Evolutionary conservation across 37 sponge, comb jelly and placozoan genomes (phyloP).

Genomic region (Mnemiopsis leidyi): DNA sequence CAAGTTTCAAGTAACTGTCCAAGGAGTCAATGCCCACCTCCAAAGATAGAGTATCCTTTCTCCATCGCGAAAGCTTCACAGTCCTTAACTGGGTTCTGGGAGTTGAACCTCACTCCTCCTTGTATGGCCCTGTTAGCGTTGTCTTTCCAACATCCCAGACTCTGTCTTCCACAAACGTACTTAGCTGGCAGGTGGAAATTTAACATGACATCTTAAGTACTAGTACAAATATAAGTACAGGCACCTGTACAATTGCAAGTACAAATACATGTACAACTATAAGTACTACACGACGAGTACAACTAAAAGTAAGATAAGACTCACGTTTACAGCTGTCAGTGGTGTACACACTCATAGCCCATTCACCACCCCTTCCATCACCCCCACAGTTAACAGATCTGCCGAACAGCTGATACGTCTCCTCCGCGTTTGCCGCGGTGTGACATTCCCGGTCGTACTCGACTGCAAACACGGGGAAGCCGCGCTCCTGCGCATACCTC

Average conservation of each 20-base stretch:
- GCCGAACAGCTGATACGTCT: background rate
- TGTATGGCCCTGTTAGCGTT: background rate
- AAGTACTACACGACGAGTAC: no score
- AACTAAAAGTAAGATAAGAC: no score
- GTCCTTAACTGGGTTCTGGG: background rate
- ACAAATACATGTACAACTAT: no score
- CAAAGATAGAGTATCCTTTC: background rate
- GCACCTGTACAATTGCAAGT: no score
- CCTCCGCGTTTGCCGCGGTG: background rate
- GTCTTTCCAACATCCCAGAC: background rate
- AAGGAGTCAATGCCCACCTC: no score
- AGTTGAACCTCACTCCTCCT: background rate
- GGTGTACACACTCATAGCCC: background rate
- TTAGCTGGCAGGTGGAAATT: background rate
- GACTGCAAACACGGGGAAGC: background rate
- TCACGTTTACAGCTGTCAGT: background rate
- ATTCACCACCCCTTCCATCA: background rate
- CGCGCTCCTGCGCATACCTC: background rate
- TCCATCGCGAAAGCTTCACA: background rate
- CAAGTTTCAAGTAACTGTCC: no score
- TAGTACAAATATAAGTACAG: no score
- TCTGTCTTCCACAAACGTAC: background rate
- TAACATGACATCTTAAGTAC: no score
- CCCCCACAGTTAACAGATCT: background rate
- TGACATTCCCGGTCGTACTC: background rate